A percentile compares a stretch with the other conserved stretches of the same genome.
Conservation (phyloP, 2,797 vertebrate species). For the Pygocentrus nattereri region DNA sequence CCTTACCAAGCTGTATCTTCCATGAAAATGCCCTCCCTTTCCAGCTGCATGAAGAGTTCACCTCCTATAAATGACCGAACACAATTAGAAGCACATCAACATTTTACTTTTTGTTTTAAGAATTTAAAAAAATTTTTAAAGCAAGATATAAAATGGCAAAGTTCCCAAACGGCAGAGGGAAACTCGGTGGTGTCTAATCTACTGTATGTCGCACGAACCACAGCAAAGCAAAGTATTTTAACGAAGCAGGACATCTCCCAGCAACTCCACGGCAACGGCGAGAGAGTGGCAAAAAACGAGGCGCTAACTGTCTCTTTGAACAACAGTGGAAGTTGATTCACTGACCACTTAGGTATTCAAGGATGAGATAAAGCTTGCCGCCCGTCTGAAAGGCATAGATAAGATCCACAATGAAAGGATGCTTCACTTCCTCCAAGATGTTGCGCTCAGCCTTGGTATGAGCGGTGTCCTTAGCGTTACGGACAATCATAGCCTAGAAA, state of each 20-base stretch:
- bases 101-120: no score
- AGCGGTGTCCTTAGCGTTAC: conserved; percentile 98
- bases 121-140: no score
- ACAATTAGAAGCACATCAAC: not conserved
- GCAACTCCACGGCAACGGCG: conserved; percentile 44
- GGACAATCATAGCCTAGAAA: conserved; percentile 96
- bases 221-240: conserved; percentile 13
- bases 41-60: conserved; percentile 99
- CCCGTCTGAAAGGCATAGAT: conserved; percentile 99
- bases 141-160: no score
- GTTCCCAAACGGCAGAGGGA: no score
- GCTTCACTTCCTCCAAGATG: conserved; percentile 99
- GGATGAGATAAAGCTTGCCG: conserved; percentile 99
- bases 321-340: conserved; percentile 57
- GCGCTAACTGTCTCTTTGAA: conserved; percentile 20
- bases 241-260: conserved; percentile 6
- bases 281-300: conserved; percentile 41
- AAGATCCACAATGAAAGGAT: conserved; percentile 98
- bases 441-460: conserved; percentile 99
- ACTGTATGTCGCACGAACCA: conserved; percentile 21
- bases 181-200: no score
- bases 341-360: conserved; percentile 99
- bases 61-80: conserved; percentile 84
- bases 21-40: conserved; percentile 99
- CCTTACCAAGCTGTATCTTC: conserved; percentile 98